phyloP scores from a whole-genome alignment of 1,140 invertebrate genomes.

The Drosophila ananassae region DNA sequence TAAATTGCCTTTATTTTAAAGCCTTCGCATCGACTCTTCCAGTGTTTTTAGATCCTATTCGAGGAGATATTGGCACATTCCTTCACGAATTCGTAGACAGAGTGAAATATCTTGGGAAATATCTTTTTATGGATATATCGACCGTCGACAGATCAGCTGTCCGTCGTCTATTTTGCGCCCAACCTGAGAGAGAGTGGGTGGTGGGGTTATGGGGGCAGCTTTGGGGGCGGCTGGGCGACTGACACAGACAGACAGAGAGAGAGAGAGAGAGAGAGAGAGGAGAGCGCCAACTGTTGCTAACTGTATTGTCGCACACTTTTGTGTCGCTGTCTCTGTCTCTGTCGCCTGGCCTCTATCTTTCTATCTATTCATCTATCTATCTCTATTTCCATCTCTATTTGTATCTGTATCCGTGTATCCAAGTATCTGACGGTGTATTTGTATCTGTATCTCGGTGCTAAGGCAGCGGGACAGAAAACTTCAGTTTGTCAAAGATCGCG shows the following conservation, averaged over 20 bases:
- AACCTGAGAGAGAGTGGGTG: background rate
- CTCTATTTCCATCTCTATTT: slow-evolving; percentile 29
- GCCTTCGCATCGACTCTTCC: background rate
- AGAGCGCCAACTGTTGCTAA: slow-evolving; percentile 9
- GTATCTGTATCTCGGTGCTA: slow-evolving; percentile 7
- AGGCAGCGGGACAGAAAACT: slow-evolving; percentile 45
- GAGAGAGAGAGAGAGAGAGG: slow-evolving; percentile 11
- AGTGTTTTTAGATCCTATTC: background rate
- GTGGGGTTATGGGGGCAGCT: background rate
- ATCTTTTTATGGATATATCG: slow-evolving; percentile 11
- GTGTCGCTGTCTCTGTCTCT: slow-evolving; percentile 12
- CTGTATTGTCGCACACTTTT: slow-evolving; percentile 7
- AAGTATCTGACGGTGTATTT: background rate
- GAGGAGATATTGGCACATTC: background rate
- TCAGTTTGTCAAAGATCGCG: slow-evolving; percentile 82
- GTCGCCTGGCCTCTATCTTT: background rate
- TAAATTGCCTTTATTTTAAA: too few relatives aligned
- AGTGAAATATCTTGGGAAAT: slow-evolving; percentile 3
- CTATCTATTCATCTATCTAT: slow-evolving; percentile 10
- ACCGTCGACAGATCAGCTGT: slow-evolving; percentile 13
- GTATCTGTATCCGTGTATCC: slow-evolving; percentile 29
- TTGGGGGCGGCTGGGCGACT: background rate
- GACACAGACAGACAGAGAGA: slow-evolving; percentile 23
- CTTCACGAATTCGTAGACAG: background rate
- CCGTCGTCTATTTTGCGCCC: slow-evolving; percentile 17